A percentile compares a stretch with the other conserved stretches of the same genome.
phyloP scores from a whole-genome alignment of 2,888 invertebrate genomes.

The Hirtodrosophila duncani region DNA sequence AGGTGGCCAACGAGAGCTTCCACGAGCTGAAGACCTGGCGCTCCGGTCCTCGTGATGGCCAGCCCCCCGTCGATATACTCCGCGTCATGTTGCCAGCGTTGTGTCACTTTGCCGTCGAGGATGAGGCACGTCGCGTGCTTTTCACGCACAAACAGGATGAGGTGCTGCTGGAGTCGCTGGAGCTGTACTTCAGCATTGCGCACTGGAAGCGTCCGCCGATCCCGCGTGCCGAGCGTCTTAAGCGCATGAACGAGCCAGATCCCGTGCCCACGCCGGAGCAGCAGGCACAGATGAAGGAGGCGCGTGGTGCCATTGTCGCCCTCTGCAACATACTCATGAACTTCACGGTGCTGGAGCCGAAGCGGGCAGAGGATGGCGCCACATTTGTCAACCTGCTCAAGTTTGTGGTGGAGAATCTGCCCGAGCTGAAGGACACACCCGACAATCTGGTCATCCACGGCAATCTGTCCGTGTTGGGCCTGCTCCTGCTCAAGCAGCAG shows the following conservation, averaged over 20 bases:
- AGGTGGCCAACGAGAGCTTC: conserved; percentile 89
- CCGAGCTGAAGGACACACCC: conserved; percentile 89
- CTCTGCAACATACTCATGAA: conserved; percentile 96
- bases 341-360: conserved; percentile 91
- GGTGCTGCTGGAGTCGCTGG: conserved; percentile 87
- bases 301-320: conserved; percentile 90
- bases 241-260: conserved; percentile 86
- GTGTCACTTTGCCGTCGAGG: conserved; percentile 94
- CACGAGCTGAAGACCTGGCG: conserved; percentile 85
- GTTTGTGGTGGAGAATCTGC: conserved; percentile 90
- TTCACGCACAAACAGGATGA: conserved; percentile 89
- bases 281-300: conserved; percentile 90
- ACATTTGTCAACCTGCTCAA: conserved; percentile 89
- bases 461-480: conserved; percentile 89
- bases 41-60: conserved; percentile 82
- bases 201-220: conserved; percentile 90
- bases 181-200: conserved; percentile 91
- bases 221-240: conserved; percentile 88
- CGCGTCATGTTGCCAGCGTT: conserved; percentile 91
- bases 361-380: conserved; percentile 87
- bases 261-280: conserved; percentile 86
- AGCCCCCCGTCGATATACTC: conserved; percentile 84
- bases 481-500: conserved; percentile 90
- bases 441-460: conserved; percentile 92
- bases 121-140: conserved; percentile 89